Base-by-base conservation (phyloP, 2,113 vertebrate species). In the Elephas maximus region DNA sequence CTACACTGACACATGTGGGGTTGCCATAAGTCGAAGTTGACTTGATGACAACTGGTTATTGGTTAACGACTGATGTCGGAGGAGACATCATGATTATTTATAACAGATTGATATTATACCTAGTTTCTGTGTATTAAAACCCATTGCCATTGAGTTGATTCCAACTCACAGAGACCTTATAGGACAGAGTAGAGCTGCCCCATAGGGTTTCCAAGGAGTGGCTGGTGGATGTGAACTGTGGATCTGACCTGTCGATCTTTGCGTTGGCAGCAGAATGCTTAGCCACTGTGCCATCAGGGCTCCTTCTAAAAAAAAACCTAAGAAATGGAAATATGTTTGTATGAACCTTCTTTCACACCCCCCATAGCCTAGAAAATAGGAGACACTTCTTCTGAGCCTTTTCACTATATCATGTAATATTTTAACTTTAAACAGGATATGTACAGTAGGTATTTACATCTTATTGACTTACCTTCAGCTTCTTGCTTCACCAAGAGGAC, bases 31-130 rank as follows among this genome's bases (percentile, higher is more conserved):
- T 74, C 8, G 14, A 28, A 69, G 28, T 33, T 30, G 65, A 69
- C 65, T 69, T 14, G 28, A 69, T 15, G 12, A 15, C 28, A 69
- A 69, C 7, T 65, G 63, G 23, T 28, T 28, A n/a, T 33, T 73
- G 15, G 8, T 21, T 23, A 18, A 30, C 74, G 91, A 94, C 7
- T 33, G 63, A 93, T 90, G 73, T 65, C 87, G 28, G 23, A 94
- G 44, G 69, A 90, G 80, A 88, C 30, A 51, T 53, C 71, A 26
- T 80, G 69, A 62, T 96, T 96, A 95, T 93, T 95, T 93, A 93
- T 90, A 90, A 95, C 71, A 65, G 82, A 60, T 62, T 95, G 60
- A 88, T 84, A 85, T 76, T 91, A 24, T 95, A 74, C 90, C 79
- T 91, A 87, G 86, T 78, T 96, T 89, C 53, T 10, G 53, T 12